phyloP scores from a whole-genome alignment of 2,113 vertebrate genomes.

The Bufo gargarizans region DNA sequence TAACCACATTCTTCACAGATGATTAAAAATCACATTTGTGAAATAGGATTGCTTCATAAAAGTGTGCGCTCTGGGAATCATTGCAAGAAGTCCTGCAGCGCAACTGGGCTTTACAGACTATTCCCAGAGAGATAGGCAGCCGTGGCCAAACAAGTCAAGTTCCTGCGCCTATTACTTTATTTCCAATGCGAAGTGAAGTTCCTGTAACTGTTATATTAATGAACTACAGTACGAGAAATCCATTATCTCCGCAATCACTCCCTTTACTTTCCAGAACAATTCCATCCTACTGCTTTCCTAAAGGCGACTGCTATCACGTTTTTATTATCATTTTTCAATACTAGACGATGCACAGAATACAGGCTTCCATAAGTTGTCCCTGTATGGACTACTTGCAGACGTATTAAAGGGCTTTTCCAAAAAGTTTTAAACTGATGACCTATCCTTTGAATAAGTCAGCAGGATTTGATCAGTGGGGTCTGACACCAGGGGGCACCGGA shows the following conservation, averaged over 20 bases:
- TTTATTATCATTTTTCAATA: too few relatives aligned
- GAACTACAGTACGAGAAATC: neutral
- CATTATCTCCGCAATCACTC: neutral
- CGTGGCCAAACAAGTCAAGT: slow-evolving; percentile 7
- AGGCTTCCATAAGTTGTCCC: too few relatives aligned
- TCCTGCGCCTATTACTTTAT: neutral
- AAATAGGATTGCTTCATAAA: slow-evolving; percentile 58
- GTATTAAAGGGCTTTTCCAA: too few relatives aligned
- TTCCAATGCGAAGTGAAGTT: neutral
- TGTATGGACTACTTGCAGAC: too few relatives aligned
- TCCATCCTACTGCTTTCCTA: too few relatives aligned
- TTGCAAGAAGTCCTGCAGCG: slow-evolving; percentile 45
- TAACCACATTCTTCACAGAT: slow-evolving; percentile 57
- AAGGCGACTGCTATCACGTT: too few relatives aligned
- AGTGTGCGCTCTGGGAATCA: slow-evolving; percentile 50
- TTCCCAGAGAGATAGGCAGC: slow-evolving; percentile 39
- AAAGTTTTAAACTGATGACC: too few relatives aligned
- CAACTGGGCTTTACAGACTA: slow-evolving; percentile 46
- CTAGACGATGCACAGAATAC: neutral
- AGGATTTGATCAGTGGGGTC: too few relatives aligned
- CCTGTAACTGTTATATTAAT: neutral
- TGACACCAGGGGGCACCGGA: too few relatives aligned
- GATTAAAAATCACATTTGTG: slow-evolving; percentile 58
- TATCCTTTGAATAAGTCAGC: too few relatives aligned
- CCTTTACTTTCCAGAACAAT: neutral